Conservation (phyloP, 2,797 vertebrate genomes). For the Heteromormyrus szaboi region DNA sequence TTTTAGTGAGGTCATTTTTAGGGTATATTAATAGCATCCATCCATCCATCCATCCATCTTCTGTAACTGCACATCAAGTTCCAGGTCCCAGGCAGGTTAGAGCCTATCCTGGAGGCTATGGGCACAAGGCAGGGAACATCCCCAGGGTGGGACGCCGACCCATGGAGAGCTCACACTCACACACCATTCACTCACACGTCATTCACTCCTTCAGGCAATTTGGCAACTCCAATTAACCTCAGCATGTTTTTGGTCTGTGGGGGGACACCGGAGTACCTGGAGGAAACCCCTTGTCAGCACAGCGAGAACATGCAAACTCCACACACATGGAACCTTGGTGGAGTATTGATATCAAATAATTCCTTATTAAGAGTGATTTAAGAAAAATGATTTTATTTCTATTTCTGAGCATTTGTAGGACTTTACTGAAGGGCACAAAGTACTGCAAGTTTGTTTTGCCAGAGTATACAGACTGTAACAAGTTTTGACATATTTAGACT, state of each 20-base stretch:
- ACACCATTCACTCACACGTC: too few relatives aligned
- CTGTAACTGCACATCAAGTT: too few relatives aligned
- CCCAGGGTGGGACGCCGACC: too few relatives aligned
- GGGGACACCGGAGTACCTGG: background rate
- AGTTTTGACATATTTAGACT: background rate
- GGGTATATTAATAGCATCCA: too few relatives aligned
- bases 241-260: background rate
- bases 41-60: too few relatives aligned
- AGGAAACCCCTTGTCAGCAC: background rate
- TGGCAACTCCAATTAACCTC: background rate
- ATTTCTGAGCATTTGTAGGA: background rate
- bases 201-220: background rate
- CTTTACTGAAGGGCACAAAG: background rate
- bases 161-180: too few relatives aligned
- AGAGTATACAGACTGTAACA: background rate
- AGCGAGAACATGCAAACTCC: background rate
- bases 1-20: too few relatives aligned
- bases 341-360: background rate
- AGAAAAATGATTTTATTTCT: background rate
- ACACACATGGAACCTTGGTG: background rate
- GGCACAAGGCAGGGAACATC: too few relatives aligned
- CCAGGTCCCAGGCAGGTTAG: too few relatives aligned
- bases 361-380: background rate
- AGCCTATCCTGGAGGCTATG: too few relatives aligned
- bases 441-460: background rate